Base-by-base conservation (phyloP, 2,888 invertebrate species). In the Prosapia bicincta region DNA sequence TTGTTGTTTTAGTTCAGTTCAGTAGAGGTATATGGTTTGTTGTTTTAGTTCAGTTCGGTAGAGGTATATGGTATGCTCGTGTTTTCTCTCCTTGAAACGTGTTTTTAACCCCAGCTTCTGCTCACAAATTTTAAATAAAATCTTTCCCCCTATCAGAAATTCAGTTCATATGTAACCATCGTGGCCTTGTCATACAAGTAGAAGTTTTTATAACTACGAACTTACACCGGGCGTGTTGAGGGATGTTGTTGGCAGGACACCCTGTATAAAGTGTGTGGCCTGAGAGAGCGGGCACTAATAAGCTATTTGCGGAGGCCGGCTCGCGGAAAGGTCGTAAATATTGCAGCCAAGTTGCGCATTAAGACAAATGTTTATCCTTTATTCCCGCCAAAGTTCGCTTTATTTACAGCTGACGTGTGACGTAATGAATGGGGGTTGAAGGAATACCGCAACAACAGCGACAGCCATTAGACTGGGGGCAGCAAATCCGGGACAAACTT, bases 361-460 rank as follows among this genome's bases (percentile, higher is more conserved):
- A 54, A 54, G 54, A 54, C 54, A 54, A 54, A 54, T 54, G 54
- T 54, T 54, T 54, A 54, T 54, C 54, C 54, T 54, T 54, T 54
- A 54, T 54, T 54, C 54, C 54, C 13, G 54, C 54, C 20, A 54
- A 54, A 54, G 54, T 54, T 54, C 3, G 20, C 38, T 13, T 38
- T 54, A 54, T 54, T 54, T 54, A 38, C 13, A 54, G 3, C 54
- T n/a, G 54, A 54, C 54, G n/a, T n/a, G 20, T 54, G 54, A 54
- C 54, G 54, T 54, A 54, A 54, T 54, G 54, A 54, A 54, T 54
- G 54, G 54, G 54, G 20, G n/a, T 54, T 20, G 20, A 6, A 20
- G 5, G 13, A 38, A 13, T 38, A 38, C 38, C 2, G 13, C 38
- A 38, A 15, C 38, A 38, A 38, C 38, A 38, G 38, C 13, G 13